These are phyloP conservation scores for Chloropsis cyanopogon DNA, from an alignment of 2,113 vertebrate genomes.

Conservation along the genomic window DNA sequence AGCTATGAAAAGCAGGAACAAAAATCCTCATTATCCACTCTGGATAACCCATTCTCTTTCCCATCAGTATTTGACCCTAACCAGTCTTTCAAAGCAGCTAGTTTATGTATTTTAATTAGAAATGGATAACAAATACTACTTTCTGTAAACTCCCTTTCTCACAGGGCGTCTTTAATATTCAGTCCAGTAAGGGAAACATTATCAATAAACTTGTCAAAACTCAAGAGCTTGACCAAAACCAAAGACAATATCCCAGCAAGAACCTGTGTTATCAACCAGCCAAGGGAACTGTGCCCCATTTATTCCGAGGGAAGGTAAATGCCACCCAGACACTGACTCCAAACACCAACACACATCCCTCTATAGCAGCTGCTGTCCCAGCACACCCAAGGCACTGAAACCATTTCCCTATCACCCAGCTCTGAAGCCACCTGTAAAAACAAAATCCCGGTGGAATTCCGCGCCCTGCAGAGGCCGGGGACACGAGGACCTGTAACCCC, in stretches of 20 bases:
- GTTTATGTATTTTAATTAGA: background rate
- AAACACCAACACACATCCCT: too few relatives aligned
- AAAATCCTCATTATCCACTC: background rate
- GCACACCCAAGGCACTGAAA: background rate
- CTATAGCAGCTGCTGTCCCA: rapidly evolving
- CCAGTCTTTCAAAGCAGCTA: background rate
- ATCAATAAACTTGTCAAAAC: background rate
- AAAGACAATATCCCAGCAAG: background rate
- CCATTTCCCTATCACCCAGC: background rate
- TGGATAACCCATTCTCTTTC: background rate
- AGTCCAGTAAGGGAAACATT: background rate
- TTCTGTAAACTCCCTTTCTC: background rate
- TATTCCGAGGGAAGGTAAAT: rapidly evolving
- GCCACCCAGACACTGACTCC: background rate
- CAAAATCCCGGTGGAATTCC: background rate
- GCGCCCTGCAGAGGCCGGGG: background rate
- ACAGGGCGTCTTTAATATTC: background rate
- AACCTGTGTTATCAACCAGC: rapidly evolving
- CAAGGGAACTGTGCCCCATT: rapidly evolving
- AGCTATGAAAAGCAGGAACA: background rate
- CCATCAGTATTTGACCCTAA: background rate
- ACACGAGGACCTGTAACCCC: background rate
- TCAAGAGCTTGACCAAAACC: background rate
- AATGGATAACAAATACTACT: background rate
- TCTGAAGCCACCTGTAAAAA: background rate